These are phyloP conservation scores for Aphrocallistes beatrix DNA, from an alignment of 37 sponge, comb jelly and placozoan genomes.

Conservation along the genomic window DNA sequence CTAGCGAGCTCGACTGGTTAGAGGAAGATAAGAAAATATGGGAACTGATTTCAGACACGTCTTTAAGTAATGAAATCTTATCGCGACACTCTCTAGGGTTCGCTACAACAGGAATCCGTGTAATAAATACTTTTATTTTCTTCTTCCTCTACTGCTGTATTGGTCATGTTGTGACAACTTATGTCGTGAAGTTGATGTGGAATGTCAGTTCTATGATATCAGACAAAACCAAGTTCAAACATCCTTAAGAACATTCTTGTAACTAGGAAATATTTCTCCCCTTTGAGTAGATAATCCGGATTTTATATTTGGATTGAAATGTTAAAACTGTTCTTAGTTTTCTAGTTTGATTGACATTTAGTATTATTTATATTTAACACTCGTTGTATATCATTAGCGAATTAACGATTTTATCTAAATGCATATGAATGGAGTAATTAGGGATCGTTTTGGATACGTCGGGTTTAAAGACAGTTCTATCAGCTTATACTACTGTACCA, in stretches of 20 bases:
- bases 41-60: not conserved
- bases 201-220: not conserved
- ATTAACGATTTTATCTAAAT: too few species aligned
- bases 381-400: too few species aligned
- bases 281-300: too few species aligned
- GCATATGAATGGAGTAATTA: too few species aligned
- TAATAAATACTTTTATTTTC: not conserved
- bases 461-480: too few species aligned
- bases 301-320: too few species aligned
- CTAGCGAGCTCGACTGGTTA: not conserved
- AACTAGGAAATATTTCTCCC: not conserved
- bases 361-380: too few species aligned
- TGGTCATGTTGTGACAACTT: not conserved
- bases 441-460: too few species aligned
- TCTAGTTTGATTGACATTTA: too few species aligned
- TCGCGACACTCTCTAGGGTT: not conserved
- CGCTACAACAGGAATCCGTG: not conserved
- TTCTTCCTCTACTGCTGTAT: not conserved
- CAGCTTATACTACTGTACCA: too few species aligned
- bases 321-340: too few species aligned
- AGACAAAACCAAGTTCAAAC: not conserved
- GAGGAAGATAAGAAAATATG: not conserved
- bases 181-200: not conserved
- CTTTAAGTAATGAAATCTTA: not conserved
- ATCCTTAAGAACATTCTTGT: not conserved